Evolutionary conservation across 2,888 invertebrate species (phyloP), one percentile per base, ranked within the genome.

Genomic region (Lithophane leautieri): DNA sequence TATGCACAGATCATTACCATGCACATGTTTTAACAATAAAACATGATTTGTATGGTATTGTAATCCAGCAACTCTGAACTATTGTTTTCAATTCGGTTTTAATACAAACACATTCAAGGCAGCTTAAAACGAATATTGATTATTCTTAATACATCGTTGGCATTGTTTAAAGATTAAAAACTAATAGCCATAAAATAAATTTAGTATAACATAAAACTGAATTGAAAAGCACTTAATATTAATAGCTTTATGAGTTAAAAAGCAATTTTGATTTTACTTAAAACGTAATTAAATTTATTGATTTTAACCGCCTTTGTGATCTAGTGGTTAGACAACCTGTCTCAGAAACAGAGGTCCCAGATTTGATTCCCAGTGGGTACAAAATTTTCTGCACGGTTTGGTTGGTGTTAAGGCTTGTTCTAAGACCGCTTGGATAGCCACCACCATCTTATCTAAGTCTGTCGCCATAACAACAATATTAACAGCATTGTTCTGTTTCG

Each of bases 31-130:
- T 19, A 56, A 42, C 14, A 34, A 71, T 56, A 62, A 50, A 40
- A 14, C 47, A 40, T n/a, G n/a, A 19, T 62, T 78, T 40, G 28
- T n/a, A 71, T 40, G 40, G 47, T 54, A 12, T 60, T 22, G 34
- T 47, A 54, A 79, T 62, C 22, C 47, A 28, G 25, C n/a, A 14
- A 40, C 52, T 11, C 22, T n/a, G 12, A 6, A 19, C 54, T 52
- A 67, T 80, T 50, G 66, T 56, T 60, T 58, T 76, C 44, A 69
- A 52, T 66, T 66, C 25, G 28, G 25, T 67, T 62, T 75, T 66
- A 50, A 61, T 66, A n/a, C 19, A 3, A 28, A 54, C 25, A 47
- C 28, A 42, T 70, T 70, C 14, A 70, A 14, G 11, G n/a, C 3
- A 28, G 79, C 70, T 70, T 70, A 47, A 16, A 62, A 62, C 4